Conservation (phyloP, 1,140 invertebrate genomes). For the Dinoponera quadriceps region DNA sequence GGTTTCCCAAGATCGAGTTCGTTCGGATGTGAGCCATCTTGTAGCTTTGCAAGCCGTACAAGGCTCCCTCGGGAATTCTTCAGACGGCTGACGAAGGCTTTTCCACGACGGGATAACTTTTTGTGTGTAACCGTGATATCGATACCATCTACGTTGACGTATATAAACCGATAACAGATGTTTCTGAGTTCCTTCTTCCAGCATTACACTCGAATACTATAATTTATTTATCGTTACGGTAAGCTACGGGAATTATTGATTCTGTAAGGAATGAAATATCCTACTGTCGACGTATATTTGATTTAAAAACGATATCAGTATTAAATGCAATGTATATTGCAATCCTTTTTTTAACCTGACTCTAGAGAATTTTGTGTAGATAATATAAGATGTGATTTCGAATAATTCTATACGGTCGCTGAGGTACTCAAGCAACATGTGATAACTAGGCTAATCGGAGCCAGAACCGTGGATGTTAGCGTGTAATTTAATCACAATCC, state of each 20-base stretch:
- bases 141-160: background rate
- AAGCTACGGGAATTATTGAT: background rate
- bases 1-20: conserved; percentile 43
- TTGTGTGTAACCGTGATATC: background rate
- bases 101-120: background rate
- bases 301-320: too few relatives aligned
- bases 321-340: too few relatives aligned
- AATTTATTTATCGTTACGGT: background rate
- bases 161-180: background rate
- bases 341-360: too few relatives aligned
- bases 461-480: too few relatives aligned
- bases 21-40: conserved; percentile 15
- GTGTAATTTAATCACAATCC: too few relatives aligned
- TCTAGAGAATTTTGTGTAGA: too few relatives aligned
- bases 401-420: too few relatives aligned
- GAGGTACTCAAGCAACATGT: too few relatives aligned
- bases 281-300: too few relatives aligned
- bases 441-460: too few relatives aligned
- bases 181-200: background rate
- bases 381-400: too few relatives aligned
- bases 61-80: conserved; percentile 26
- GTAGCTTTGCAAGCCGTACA: conserved; percentile 27
- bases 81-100: conserved; percentile 20
- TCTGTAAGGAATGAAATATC: background rate
- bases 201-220: background rate